Conservation (phyloP, 2,797 vertebrate species). For the Lacerta agilis region DNA sequence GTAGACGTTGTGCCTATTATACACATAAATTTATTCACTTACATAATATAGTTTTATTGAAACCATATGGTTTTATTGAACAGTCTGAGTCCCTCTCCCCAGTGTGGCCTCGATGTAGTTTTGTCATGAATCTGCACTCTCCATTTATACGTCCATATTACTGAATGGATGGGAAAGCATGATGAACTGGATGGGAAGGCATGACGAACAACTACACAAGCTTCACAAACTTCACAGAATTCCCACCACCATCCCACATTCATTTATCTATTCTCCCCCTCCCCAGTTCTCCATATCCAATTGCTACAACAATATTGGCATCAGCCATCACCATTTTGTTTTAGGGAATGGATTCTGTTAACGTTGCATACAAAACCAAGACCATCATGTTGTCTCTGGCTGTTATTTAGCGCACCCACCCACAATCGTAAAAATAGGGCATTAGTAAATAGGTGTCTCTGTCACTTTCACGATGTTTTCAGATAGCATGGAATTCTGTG, state of each 20-base stretch:
- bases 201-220: background rate
- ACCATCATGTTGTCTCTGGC: background rate
- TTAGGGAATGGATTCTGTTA: background rate
- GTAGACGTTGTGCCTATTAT: background rate
- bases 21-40: background rate
- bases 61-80: background rate
- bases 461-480: background rate
- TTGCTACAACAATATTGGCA: background rate
- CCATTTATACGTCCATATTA: too few relatives aligned
- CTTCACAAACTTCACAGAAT: background rate
- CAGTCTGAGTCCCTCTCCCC: too few relatives aligned
- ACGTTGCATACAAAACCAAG: background rate
- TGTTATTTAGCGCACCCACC: background rate
- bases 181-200: background rate
- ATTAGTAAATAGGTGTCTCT: background rate
- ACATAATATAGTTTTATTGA: background rate
- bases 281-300: background rate
- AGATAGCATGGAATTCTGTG: background rate
- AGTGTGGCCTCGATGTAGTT: background rate
- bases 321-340: background rate
- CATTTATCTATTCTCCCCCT: background rate
- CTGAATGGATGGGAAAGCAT: background rate
- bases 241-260: background rate
- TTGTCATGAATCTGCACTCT: background rate
- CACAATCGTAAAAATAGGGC: too few relatives aligned